Evolutionary conservation across 1,140 invertebrate species (phyloP).

Genomic region (Drosophila nebulosa): DNA sequence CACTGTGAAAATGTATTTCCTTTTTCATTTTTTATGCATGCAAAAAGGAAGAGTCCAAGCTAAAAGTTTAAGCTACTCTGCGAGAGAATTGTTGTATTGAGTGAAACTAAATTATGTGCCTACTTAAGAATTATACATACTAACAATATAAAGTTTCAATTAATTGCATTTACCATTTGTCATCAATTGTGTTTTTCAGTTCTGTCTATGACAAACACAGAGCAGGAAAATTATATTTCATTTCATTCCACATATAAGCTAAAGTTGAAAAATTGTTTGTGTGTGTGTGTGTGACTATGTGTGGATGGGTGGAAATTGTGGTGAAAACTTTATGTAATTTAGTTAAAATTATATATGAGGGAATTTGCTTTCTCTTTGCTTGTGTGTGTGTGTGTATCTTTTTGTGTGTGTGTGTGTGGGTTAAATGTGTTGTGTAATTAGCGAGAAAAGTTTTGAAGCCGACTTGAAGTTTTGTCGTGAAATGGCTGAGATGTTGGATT

Average conservation of each 20-base stretch:
- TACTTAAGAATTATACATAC: background rate
- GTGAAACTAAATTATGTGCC: background rate
- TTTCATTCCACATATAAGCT: background rate
- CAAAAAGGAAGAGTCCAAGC: background rate
- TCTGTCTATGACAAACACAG: background rate
- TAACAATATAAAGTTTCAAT: background rate
- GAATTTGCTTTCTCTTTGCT: background rate
- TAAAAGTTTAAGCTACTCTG: background rate
- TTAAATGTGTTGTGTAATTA: slow-evolving; percentile 56
- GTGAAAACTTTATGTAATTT: slow-evolving; percentile 50
- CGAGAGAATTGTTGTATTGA: background rate
- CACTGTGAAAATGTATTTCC: background rate
- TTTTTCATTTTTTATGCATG: background rate
- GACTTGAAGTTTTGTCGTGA: slow-evolving; percentile 13
- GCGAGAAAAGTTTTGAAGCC: slow-evolving; percentile 38
- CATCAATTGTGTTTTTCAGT: background rate
- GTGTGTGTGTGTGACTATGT: background rate
- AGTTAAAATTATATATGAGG: slow-evolving; percentile 27
- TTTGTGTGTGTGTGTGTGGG: background rate
- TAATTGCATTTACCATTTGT: slow-evolving; percentile 1
- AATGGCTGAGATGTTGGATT: slow-evolving; percentile 18
- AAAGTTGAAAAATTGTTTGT: slow-evolving; percentile 31
- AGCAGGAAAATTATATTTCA: background rate
- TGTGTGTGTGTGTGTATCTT: background rate
- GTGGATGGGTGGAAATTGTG: slow-evolving; percentile 3